Evolutionary conservation across 2,113 vertebrate genomes (phyloP).

Genomic region (Penelope pileata): DNA sequence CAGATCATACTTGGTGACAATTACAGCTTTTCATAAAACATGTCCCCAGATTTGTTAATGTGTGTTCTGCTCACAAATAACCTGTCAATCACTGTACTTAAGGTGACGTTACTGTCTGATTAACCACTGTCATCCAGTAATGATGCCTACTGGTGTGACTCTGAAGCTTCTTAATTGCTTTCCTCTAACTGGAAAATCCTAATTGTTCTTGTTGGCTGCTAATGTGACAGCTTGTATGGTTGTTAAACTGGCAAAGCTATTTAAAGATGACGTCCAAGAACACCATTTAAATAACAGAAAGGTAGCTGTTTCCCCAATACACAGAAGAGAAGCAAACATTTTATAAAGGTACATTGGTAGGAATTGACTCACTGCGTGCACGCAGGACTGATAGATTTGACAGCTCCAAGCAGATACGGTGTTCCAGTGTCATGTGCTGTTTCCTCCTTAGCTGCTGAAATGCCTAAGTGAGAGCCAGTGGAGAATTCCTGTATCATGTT

Average conservation of each 20-base stretch:
- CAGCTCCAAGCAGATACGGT: neutral
- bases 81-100: neutral
- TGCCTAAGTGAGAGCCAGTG: neutral
- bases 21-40: neutral
- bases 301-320: neutral
- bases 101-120: conserved; percentile 29
- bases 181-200: neutral
- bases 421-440: neutral
- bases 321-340: neutral
- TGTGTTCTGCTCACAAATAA: neutral
- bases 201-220: neutral
- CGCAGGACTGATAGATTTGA: neutral
- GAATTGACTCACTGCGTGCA: neutral
- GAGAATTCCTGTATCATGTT: neutral
- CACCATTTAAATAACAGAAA: neutral
- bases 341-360: neutral
- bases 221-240: neutral
- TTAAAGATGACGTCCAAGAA: neutral
- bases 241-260: neutral
- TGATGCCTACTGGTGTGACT: neutral
- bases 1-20: neutral
- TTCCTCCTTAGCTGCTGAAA: neutral
- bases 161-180: neutral
- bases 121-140: neutral
- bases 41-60: neutral